phyloP scores from a whole-genome alignment of 1,140 invertebrate species.

The Calliopsis andreniformis region DNA sequence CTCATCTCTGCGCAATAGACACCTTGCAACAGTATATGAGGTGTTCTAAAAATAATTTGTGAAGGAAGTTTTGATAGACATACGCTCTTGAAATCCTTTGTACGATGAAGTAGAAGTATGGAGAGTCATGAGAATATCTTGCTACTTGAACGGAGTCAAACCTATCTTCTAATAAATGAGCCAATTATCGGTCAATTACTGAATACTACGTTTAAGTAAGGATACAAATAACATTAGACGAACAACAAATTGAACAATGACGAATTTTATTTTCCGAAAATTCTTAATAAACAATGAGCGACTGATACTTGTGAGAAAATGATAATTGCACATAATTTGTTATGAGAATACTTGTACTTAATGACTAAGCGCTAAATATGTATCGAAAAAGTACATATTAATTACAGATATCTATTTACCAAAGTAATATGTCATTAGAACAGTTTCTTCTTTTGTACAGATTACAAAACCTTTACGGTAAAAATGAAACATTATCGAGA shows the following conservation, averaged over 20 bases:
- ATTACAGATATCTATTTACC: slow-evolving; percentile 18
- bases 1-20: too few species aligned
- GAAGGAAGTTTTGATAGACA: too few species aligned
- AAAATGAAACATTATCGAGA: not conserved
- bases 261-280: not conserved
- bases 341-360: slow-evolving; percentile 29
- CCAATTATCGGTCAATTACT: slow-evolving; percentile 22
- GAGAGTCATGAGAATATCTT: not conserved
- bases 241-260: not conserved
- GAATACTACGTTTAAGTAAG: slow-evolving; percentile 8
- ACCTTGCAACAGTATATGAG: too few species aligned
- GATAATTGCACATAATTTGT: slow-evolving; percentile 13
- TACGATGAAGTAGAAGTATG: not conserved
- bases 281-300: not conserved
- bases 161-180: not conserved
- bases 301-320: slow-evolving; percentile 5
- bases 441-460: slow-evolving; percentile 19
- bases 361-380: slow-evolving; percentile 8
- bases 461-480: not conserved
- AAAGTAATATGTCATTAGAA: not conserved
- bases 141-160: not conserved
- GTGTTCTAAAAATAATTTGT: too few species aligned
- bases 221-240: not conserved
- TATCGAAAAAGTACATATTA: slow-evolving; percentile 25
- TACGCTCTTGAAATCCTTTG: too few species aligned